A percentile compares a stretch with the other conserved stretches of the same genome.
Evolutionary conservation across 2,797 vertebrate species (phyloP).

Genomic region (Chrysocyon brachyurus): DNA sequence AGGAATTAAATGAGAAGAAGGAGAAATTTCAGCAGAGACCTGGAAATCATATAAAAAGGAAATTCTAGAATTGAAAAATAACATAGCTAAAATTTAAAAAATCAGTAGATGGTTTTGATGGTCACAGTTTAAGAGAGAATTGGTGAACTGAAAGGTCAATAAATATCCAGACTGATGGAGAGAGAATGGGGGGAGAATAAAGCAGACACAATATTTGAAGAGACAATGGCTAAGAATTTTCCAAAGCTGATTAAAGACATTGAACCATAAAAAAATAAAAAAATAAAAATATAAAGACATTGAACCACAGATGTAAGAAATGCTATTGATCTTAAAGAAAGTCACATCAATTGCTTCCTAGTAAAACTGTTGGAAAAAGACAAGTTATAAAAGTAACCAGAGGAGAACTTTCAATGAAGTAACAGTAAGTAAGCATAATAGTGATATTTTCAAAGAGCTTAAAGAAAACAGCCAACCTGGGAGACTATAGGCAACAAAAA

Average conservation of each 20-base stretch:
- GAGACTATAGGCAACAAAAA: neutral
- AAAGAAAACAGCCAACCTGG: neutral
- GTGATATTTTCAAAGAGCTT: neutral
- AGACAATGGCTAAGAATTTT: neutral
- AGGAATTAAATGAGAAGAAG: neutral
- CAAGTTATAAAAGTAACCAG: neutral
- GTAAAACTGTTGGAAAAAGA: neutral
- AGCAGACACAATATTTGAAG: neutral
- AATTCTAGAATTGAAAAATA: neutral
- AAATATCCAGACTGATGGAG: neutral
- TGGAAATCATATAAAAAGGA: neutral
- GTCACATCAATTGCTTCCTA: neutral
- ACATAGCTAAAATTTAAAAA: neutral
- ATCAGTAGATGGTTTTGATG: neutral
- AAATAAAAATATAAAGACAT: neutral
- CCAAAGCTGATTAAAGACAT: neutral
- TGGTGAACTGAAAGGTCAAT: neutral
- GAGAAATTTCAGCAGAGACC: neutral
- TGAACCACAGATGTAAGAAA: neutral
- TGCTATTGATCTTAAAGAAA: neutral
- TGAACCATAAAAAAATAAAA: too few species aligned
- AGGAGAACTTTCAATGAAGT: neutral
- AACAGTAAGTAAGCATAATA: neutral
- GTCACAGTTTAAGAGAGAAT: neutral
- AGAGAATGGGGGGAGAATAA: neutral